A percentile compares a stretch with the other conserved stretches of the same genome.
phyloP scores from a whole-genome alignment of 1,140 invertebrate species.

The Trachelipus rathkii region DNA sequence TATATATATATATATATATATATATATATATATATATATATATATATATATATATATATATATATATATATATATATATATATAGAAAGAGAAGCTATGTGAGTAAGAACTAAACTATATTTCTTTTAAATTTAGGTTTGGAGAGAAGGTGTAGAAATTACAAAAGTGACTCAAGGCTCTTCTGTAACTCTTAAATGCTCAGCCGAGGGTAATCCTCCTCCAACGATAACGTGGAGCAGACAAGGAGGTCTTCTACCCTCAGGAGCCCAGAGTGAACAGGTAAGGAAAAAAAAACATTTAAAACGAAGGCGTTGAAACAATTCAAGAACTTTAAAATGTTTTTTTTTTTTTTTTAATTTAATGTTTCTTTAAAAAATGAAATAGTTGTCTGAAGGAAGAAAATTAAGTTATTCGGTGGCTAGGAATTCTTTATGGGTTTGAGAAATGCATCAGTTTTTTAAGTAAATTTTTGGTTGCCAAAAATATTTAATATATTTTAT shows the following conservation, averaged over 20 bases:
- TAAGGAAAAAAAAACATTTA: neutral
- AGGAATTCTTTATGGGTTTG: too few relatives aligned
- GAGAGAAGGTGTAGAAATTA: constrained; percentile 24
- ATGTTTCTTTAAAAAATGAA: too few relatives aligned
- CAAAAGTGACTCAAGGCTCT: constrained; percentile 31
- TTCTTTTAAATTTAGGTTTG: neutral
- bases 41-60: neutral
- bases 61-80: constrained; percentile 15
- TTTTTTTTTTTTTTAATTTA: too few relatives aligned
- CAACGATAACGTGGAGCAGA: constrained; percentile 37
- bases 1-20: too few relatives aligned
- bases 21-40: too few relatives aligned
- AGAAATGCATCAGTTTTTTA: too few relatives aligned
- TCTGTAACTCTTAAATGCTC: constrained; percentile 32
- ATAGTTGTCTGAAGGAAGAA: too few relatives aligned
- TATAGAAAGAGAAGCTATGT: neutral
- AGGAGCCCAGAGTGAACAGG: constrained; percentile 25
- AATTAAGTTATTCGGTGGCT: too few relatives aligned
- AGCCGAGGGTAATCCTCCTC: constrained; percentile 33
- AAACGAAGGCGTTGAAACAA: neutral
- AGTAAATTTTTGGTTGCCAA: too few relatives aligned
- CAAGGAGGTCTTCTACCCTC: constrained; percentile 30
- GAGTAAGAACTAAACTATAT: neutral
- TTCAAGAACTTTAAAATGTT: too few relatives aligned
- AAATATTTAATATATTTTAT: too few relatives aligned